A percentile compares a stretch with the other conserved stretches of the same genome.
phyloP scores from a whole-genome alignment of 2,888 invertebrate genomes.

The Xanthia icteritia region DNA sequence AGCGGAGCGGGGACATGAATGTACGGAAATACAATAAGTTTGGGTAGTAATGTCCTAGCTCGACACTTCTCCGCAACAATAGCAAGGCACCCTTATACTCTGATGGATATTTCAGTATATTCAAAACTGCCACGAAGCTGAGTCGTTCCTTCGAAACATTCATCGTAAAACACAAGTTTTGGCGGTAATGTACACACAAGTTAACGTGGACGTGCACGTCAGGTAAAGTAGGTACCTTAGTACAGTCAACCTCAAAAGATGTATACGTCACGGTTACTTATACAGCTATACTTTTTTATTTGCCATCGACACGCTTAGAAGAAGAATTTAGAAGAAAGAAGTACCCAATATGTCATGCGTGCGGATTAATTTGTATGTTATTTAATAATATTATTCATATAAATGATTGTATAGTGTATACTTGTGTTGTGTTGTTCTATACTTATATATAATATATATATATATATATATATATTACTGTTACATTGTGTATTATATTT shows the following conservation, averaged over 20 bases:
- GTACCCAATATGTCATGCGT: background rate
- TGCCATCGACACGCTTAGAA: too few species aligned
- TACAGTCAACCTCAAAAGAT: background rate
- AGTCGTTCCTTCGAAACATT: conserved; percentile 12
- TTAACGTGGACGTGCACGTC: background rate
- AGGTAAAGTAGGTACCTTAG: background rate
- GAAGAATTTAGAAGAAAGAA: background rate
- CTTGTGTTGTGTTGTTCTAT: too few species aligned
- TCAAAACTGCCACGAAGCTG: conserved; percentile 11
- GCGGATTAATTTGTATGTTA: too few species aligned
- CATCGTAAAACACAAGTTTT: conserved; percentile 43
- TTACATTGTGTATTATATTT: too few species aligned
- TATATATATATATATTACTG: too few species aligned
- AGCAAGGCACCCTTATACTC: background rate
- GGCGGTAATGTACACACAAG: conserved; percentile 7
- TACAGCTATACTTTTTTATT: too few species aligned
- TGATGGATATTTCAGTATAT: conserved; percentile 15
- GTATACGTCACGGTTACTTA: background rate
- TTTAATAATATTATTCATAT: too few species aligned
- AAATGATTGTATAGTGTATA: too few species aligned
- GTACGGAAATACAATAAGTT: background rate
- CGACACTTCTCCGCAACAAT: background rate
- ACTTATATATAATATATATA: too few species aligned
- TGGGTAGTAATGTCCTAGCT: too few species aligned
- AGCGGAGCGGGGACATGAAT: background rate